Conservation (phyloP, 2,797 vertebrate genomes). For the Ataeniobius toweri region DNA sequence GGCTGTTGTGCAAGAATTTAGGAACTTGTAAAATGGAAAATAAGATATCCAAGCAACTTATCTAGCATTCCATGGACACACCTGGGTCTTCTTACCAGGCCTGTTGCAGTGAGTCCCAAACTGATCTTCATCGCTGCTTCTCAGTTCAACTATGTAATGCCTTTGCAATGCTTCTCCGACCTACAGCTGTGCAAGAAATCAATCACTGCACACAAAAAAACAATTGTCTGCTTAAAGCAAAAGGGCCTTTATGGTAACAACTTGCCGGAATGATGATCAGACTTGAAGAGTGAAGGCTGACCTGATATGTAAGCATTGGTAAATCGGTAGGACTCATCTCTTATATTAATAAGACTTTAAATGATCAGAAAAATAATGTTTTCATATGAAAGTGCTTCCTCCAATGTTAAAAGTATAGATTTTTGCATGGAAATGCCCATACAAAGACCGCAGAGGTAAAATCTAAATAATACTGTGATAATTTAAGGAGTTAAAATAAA, state of each 20-base stretch:
- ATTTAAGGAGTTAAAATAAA: conserved; percentile 50
- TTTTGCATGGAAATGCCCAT: conserved; percentile 16
- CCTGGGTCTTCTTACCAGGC: conserved; percentile 38
- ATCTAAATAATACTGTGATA: conserved; percentile 16
- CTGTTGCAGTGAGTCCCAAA: conserved; percentile 41
- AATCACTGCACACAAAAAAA: conserved; percentile 68
- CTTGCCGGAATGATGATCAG: conserved; percentile 46
- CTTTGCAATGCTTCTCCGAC: conserved; percentile 64
- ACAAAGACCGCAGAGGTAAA: conserved; percentile 13
- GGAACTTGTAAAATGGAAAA: conserved; percentile 27
- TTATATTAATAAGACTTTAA: neutral
- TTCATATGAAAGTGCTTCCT: neutral
- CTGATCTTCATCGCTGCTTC: conserved; percentile 55
- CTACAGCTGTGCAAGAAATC: conserved; percentile 71
- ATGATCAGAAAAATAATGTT: neutral
- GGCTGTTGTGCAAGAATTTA: conserved; percentile 42
- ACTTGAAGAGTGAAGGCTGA: neutral
- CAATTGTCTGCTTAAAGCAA: conserved; percentile 73
- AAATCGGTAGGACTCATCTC: conserved; percentile 8
- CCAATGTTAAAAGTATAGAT: neutral
- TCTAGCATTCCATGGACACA: conserved; percentile 35
- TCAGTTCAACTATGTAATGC: conserved; percentile 60
- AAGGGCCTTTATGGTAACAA: conserved; percentile 62
- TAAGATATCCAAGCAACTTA: conserved; percentile 37
- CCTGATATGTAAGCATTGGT: neutral